These are phyloP conservation scores for Triplophysa bombifrons DNA, from an alignment of 2,797 vertebrate species.

Conservation along the genomic window DNA sequence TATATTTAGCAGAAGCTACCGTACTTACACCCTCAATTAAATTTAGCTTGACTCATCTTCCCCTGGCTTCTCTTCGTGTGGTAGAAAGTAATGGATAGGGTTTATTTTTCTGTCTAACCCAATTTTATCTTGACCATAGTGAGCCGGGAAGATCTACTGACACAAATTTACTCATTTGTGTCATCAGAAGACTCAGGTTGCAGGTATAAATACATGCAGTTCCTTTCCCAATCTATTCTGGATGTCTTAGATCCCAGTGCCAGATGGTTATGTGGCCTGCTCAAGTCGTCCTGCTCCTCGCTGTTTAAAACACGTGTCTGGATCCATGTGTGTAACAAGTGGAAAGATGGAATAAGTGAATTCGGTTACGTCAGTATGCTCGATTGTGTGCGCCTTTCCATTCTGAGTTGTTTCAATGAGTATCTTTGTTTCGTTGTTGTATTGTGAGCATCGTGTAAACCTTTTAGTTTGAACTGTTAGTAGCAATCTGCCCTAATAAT, in stretches of 20 bases:
- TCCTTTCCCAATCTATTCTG: slow-evolving; percentile 44
- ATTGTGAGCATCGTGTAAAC: background rate
- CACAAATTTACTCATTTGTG: slow-evolving; percentile 52
- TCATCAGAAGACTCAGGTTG: slow-evolving; percentile 50
- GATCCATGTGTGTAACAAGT: slow-evolving; percentile 28
- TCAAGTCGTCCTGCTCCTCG: slow-evolving; percentile 23
- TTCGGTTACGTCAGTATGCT: background rate
- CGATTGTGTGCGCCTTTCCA: background rate
- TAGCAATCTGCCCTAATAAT: background rate
- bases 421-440: background rate
- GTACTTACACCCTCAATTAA: slow-evolving; percentile 63
- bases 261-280: slow-evolving; percentile 38
- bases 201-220: slow-evolving; percentile 41
- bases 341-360: slow-evolving; percentile 17
- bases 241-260: slow-evolving; percentile 24
- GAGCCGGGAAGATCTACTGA: slow-evolving; percentile 62
- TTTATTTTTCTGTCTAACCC: slow-evolving; percentile 71
- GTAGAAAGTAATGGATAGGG: slow-evolving; percentile 62
- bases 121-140: slow-evolving; percentile 63
- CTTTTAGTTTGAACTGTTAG: background rate
- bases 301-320: slow-evolving; percentile 16
- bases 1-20: slow-evolving; percentile 41
- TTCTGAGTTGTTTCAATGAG: background rate
- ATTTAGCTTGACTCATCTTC: slow-evolving; percentile 62
- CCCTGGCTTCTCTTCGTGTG: slow-evolving; percentile 48